phyloP scores from a whole-genome alignment of 2,113 vertebrate species.

The Capreolus pygargus region DNA sequence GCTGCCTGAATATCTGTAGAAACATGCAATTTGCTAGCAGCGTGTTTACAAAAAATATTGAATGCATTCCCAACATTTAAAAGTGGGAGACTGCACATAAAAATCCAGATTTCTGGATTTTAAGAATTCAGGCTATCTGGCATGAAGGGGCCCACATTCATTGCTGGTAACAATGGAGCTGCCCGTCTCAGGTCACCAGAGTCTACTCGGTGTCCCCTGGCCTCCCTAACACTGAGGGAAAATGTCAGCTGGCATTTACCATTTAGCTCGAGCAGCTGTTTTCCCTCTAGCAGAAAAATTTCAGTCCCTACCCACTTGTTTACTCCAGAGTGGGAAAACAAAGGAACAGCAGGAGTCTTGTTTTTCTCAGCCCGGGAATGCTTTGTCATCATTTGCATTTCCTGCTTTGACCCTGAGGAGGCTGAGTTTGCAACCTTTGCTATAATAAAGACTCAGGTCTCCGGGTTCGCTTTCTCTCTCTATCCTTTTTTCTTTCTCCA shows the following conservation, averaged over 20 bases:
- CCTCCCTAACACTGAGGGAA: background rate
- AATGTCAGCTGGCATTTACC: background rate
- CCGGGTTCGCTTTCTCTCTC: background rate
- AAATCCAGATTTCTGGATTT: background rate
- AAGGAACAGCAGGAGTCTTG: background rate
- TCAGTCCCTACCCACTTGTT: background rate
- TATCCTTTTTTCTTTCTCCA: background rate
- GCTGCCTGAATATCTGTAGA: background rate
- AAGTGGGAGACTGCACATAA: background rate
- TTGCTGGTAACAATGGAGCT: background rate
- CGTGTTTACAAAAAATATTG: background rate
- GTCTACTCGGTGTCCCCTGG: rapidly evolving
- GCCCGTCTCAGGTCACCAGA: background rate
- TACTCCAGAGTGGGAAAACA: background rate
- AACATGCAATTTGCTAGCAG: background rate
- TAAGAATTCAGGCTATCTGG: background rate
- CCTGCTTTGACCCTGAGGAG: background rate
- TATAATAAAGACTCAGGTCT: background rate
- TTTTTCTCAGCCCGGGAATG: background rate
- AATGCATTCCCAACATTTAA: background rate
- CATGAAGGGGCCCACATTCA: background rate
- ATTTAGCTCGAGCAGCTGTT: background rate
- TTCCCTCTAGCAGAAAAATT: background rate
- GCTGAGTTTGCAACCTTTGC: background rate
- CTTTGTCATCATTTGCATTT: background rate